Conservation (phyloP, 2,113 vertebrate species). For the Macaca nemestrina region DNA sequence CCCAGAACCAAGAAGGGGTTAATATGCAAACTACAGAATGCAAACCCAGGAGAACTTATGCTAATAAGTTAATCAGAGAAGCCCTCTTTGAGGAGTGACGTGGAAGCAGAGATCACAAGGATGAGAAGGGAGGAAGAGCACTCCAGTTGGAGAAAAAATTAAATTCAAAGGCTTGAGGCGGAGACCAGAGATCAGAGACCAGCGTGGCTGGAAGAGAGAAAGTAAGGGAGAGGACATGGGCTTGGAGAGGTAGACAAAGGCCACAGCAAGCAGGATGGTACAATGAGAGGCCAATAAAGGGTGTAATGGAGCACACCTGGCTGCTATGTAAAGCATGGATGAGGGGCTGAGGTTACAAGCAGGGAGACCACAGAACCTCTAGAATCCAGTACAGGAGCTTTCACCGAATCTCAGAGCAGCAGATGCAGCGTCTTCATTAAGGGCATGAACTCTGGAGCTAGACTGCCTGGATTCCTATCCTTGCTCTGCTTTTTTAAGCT, state of each 20-base stretch:
- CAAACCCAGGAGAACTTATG: too few species aligned
- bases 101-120: neutral
- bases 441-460: neutral
- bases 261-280: neutral
- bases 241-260: neutral
- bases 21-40: neutral
- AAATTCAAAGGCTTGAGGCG: neutral
- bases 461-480: neutral
- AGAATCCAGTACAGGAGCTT: neutral
- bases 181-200: neutral
- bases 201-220: neutral
- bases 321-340: neutral
- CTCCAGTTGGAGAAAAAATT: neutral
- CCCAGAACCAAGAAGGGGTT: neutral
- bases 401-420: neutral
- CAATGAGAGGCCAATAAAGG: neutral
- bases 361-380: rapidly evolving
- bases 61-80: neutral
- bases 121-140: neutral
- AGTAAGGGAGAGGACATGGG: neutral
- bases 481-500: neutral
- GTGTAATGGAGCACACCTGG: neutral
- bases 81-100: neutral
- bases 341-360: rapidly evolving
- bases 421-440: neutral